Conservation (phyloP, 2,113 vertebrate species). For the Dipodomys merriami region DNA sequence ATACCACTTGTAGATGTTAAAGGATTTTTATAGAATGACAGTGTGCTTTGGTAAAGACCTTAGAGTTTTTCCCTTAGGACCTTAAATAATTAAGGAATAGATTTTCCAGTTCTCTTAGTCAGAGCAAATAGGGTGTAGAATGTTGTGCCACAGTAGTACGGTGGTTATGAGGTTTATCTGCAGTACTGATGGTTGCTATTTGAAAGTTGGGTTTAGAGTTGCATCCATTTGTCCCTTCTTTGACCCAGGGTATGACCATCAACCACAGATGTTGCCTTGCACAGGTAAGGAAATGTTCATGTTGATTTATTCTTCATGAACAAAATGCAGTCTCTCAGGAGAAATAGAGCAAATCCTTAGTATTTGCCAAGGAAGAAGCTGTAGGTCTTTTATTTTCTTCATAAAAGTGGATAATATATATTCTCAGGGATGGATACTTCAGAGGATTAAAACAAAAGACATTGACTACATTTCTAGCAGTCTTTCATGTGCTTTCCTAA, state of each 20-base stretch:
- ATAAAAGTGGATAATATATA: not conserved
- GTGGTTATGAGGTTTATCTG: no score
- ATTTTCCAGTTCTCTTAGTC: not conserved
- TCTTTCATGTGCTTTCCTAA: slow-evolving; percentile 3
- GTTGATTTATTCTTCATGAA: not conserved
- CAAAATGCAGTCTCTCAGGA: slow-evolving; percentile 1
- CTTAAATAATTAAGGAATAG: slow-evolving; percentile 25
- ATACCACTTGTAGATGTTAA: slow-evolving; percentile 35
- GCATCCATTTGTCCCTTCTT: slow-evolving; percentile 10
- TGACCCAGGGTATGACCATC: not conserved
- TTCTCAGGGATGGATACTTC: not conserved
- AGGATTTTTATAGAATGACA: slow-evolving; percentile 19
- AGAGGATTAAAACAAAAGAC: not conserved
- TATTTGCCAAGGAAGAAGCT: not conserved
- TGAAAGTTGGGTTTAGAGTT: slow-evolving; percentile 22
- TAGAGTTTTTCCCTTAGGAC: slow-evolving; percentile 7
- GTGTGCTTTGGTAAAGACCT: not conserved
- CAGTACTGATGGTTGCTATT: no score
- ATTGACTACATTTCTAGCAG: slow-evolving; percentile 4
- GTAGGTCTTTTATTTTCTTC: slow-evolving; percentile 19
- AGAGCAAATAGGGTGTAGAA: slow-evolving; percentile 32
- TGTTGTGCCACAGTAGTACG: not conserved
- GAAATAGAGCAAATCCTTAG: slow-evolving; percentile 22
- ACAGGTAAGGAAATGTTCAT: not conserved
- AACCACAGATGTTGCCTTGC: not conserved